A percentile compares a stretch with the other conserved stretches of the same genome.
Evolutionary conservation across 2,113 vertebrate species (phyloP).

Genomic region (Nansenia antarctica): DNA sequence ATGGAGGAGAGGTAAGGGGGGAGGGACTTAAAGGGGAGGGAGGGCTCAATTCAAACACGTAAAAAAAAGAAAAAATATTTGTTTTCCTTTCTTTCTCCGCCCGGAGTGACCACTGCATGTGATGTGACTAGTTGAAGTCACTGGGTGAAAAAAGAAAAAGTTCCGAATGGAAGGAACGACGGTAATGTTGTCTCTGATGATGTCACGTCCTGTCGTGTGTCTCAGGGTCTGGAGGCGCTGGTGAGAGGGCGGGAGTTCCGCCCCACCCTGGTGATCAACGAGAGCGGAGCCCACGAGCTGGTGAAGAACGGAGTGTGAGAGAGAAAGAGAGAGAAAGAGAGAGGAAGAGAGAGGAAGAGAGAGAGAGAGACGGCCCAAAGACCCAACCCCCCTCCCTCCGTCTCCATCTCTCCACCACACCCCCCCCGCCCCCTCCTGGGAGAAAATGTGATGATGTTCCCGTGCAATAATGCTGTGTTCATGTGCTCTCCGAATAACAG

Average conservation of each 20-base stretch:
- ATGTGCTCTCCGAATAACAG: not conserved
- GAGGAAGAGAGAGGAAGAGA: not conserved
- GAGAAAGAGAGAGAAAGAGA: constrained; percentile 8
- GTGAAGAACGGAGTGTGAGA: constrained; percentile 87
- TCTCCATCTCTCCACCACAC: constrained; percentile 13
- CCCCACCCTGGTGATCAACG: constrained; percentile 83
- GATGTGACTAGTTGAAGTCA: too few relatives aligned
- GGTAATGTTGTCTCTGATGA: not conserved
- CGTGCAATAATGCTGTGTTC: constrained; percentile 65
- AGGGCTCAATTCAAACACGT: not conserved
- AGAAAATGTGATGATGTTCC: constrained; percentile 61
- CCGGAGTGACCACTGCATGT: too few relatives aligned
- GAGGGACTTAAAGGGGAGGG: too few relatives aligned
- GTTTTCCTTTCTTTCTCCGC: too few relatives aligned
- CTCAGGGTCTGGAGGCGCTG: constrained; percentile 83
- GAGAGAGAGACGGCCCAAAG: constrained; percentile 28
- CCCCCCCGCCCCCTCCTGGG: constrained; percentile 34
- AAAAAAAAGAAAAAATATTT: not conserved
- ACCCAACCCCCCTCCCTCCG: too few relatives aligned
- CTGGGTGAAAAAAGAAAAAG: too few relatives aligned
- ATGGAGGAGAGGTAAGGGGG: constrained; percentile 89
- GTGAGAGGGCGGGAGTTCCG: constrained; percentile 85
- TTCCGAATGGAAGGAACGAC: too few relatives aligned
- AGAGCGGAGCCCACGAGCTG: constrained; percentile 81
- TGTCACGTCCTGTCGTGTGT: constrained; percentile 2